Evolutionary conservation across 1,140 invertebrate species (phyloP), one percentile per base, ranked within the genome.

Genomic region (Halictus rubicundus): DNA sequence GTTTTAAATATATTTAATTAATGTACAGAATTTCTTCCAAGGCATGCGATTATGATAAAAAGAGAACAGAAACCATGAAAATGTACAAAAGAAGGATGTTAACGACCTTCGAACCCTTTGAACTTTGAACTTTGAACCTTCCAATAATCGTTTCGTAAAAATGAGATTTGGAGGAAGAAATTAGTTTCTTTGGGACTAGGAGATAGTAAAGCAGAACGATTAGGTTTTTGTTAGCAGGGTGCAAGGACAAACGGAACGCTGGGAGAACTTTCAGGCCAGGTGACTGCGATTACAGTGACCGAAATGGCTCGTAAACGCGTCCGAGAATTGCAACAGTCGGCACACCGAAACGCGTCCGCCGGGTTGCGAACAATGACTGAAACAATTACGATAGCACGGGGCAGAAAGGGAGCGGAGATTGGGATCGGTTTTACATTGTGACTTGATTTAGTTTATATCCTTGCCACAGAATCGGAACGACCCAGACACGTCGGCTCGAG

Each of bases 141-240:
- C 32, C 32, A 5, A 3, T 32, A 32, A 32, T 32, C 32, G 5
- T 32, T 32, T 32, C 32, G 32, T 5, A 32, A 32, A 32, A 32
- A 32, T 32, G 32, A 32, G 32, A 32, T 32, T 32, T 32, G 32
- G 32, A 32, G 32, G 32, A 32, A 32, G 32, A 32, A 32, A 32
- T 32, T 32, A 32, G 32, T 32, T 32, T 5, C 5, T 32, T 5
- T 32, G 32, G 32, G 32, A 32, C 42, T 1, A 46, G 42, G 1
- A 14, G 14, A 46, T 10, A 46, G 9, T 10, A 46, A 46, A 16
- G 14, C 12, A 49, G 61, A 76, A 63, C 82, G 85, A 81, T 86
- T 84, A 73, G 85, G 86, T 90, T 90, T 90, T 90, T 90, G 87
- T 83, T 80, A 66, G 83, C 70, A 61, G 83, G 82, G 77, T 84